Evolutionary conservation across 2,797 vertebrate species (phyloP), one percentile per base, ranked within the genome.

Genomic region (Schizopygopsis malacanthus): DNA sequence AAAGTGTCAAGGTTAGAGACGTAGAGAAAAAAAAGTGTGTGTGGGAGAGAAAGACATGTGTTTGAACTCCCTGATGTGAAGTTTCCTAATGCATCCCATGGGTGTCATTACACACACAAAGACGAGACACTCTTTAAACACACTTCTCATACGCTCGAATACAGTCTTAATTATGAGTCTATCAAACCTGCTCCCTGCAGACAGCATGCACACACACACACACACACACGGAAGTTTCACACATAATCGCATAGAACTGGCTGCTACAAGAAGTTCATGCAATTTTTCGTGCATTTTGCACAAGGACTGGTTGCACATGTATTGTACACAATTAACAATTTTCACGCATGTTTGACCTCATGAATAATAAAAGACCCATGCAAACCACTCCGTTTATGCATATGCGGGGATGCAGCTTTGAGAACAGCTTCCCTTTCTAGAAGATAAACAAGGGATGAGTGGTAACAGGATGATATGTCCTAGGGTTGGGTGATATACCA

Each of bases 81-180:
- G 50, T 79, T 67, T 45, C 28, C 75, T 85, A 76, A 83, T 85
- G 71, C 18, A 33, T 87, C 88, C 85, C 83, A 67, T 47, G 83
- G 50, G 88, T 85, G 70, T 87, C 84, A 89, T 79, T 85, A 87
- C 37, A 85, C 83, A 87, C 83, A 84, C 50, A 75, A 69, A 82
- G 81, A 52, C 84, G 15, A 85, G 70, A 86, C 69, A 79, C 70
- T 79, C 81, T 84, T 79, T 73, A 79, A 84, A 73, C 79, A 87
- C 69, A 87, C 82, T 85, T 63, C 76, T 76, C 79, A 67, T 82
- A 56, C 16, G 61, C 87, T 77, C 41, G 22, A 22, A 84, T 76
- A 83, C 76, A 65, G 47, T 85, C 83, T 88, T 85, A 88, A 88
- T 85, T 85, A 88, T 65, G 22, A 85, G 78, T 85, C 84, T 71